phyloP scores from a whole-genome alignment of 2,113 vertebrate genomes.

The Scopus umbretta region DNA sequence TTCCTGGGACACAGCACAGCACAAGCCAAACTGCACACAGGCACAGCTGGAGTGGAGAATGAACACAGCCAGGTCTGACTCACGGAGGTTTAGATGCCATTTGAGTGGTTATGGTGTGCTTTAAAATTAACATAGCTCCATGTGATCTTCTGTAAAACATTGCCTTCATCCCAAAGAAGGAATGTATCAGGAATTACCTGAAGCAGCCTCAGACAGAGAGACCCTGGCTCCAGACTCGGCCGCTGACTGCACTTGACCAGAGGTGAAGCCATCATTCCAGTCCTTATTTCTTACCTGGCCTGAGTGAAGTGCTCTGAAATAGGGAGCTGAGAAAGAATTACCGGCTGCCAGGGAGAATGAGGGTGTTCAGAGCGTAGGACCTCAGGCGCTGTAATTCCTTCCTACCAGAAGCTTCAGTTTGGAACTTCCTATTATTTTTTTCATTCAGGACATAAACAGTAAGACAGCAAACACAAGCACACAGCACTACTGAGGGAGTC shows the following conservation, averaged over 20 bases:
- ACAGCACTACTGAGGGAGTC: background rate
- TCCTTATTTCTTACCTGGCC: background rate
- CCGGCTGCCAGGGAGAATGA: background rate
- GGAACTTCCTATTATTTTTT: background rate
- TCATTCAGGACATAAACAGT: background rate
- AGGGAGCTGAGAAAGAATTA: background rate
- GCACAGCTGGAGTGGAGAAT: background rate
- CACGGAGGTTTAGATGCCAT: background rate
- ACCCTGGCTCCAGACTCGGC: background rate
- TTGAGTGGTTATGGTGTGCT: background rate
- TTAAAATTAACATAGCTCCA: background rate
- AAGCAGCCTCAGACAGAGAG: background rate
- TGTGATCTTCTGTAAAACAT: background rate
- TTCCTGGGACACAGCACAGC: fast-evolving
- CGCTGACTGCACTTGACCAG: background rate
- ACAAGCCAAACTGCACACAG: fast-evolving
- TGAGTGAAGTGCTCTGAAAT: background rate
- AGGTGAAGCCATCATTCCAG: background rate
- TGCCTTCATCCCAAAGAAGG: background rate
- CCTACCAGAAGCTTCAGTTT: background rate
- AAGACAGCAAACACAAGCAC: background rate
- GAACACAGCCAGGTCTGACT: background rate
- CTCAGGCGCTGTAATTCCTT: background rate
- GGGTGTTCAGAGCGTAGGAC: background rate
- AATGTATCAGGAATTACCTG: background rate